Evolutionary conservation across 2,113 vertebrate genomes (phyloP).

Genomic region (Gallinago jamesoni): DNA sequence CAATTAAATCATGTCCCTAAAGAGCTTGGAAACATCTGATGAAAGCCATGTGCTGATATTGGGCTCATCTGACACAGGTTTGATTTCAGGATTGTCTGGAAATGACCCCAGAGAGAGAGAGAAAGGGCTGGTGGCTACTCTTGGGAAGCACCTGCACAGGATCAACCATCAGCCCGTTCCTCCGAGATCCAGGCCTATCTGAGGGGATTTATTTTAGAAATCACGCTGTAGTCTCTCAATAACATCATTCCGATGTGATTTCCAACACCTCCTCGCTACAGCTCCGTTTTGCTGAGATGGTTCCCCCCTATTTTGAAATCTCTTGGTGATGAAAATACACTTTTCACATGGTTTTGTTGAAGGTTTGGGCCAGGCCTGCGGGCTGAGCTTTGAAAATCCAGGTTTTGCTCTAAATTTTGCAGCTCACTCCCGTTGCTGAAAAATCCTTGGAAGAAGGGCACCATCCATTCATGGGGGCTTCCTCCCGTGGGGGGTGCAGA

Average conservation of each 20-base stretch:
- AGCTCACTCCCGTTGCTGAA: not conserved
- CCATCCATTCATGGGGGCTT: not conserved
- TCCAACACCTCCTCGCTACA: not conserved
- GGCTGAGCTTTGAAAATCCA: not conserved
- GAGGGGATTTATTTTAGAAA: not conserved
- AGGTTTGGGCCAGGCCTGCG: not conserved
- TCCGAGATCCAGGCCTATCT: not conserved
- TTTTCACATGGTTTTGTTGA: not conserved
- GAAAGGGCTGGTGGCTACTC: not conserved
- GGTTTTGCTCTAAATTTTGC: not conserved
- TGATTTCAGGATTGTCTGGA: constrained; percentile 22
- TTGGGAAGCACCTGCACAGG: constrained; percentile 7
- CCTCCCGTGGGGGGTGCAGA: not conserved
- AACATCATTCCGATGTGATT: not conserved
- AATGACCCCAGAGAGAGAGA: not conserved
- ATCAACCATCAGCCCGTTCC: constrained; percentile 3
- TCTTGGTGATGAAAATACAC: not conserved
- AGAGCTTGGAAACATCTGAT: constrained; percentile 22
- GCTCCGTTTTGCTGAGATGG: not conserved
- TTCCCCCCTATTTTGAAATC: too few species aligned
- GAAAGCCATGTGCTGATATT: constrained; percentile 22
- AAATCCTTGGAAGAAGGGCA: not conserved
- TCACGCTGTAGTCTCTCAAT: not conserved
- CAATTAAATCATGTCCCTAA: not conserved
- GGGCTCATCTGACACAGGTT: constrained; percentile 1